Conservation (phyloP, 2,888 invertebrate species). For the Apoda limacodes region DNA sequence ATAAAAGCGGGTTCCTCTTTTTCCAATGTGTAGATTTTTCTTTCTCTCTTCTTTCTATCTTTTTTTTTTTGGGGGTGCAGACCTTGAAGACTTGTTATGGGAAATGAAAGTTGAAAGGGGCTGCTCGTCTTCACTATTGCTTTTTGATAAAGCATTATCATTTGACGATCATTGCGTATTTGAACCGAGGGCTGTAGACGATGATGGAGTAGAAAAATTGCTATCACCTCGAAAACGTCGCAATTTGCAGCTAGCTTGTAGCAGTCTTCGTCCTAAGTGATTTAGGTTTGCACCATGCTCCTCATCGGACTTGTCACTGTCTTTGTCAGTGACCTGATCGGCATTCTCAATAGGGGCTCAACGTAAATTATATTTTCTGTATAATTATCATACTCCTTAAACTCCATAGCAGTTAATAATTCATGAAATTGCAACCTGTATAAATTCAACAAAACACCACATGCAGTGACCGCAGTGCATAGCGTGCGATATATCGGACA, state of each 20-base stretch:
- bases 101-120: conserved; percentile 15
- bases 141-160: conserved; percentile 9
- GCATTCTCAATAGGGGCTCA: conserved; percentile 8
- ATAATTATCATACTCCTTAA: conserved; percentile 3
- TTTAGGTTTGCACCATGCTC: conserved; percentile 12
- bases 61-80: conserved; percentile 13
- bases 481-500: conserved; percentile 11
- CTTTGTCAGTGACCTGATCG: conserved; percentile 8
- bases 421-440: conserved; percentile 9
- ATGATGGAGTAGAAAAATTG: conserved; percentile 7
- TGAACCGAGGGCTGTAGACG: conserved; percentile 9
- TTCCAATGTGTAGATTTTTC: conserved; percentile 12
- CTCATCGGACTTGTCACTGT: too few relatives aligned
- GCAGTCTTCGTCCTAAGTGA: conserved; percentile 11
- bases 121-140: conserved; percentile 13
- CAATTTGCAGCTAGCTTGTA: conserved; percentile 11
- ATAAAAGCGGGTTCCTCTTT: conserved; percentile 13
- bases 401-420: conserved; percentile 12
- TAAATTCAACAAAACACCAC: conserved; percentile 9
- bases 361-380: conserved; percentile 9
- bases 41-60: too few relatives aligned
- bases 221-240: conserved; percentile 6
- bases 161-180: conserved; percentile 4
- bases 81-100: conserved; percentile 10
- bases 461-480: conserved; percentile 11